Base-by-base conservation (phyloP, 2,797 vertebrate species). In the Spinus pinus region DNA sequence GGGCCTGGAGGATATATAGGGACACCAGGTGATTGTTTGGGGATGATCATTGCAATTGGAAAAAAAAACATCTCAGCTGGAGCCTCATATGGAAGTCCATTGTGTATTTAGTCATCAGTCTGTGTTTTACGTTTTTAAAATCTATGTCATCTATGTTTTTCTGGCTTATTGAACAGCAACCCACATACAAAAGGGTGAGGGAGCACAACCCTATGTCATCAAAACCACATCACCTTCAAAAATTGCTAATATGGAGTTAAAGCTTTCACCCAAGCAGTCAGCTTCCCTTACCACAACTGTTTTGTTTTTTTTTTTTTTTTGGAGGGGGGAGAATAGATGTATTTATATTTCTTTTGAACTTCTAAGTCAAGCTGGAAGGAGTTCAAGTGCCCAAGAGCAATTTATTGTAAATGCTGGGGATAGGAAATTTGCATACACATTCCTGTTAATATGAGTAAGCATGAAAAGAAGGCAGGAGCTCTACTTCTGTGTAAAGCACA, bases 311-410 rank as follows among this genome's bases (percentile, higher is more conserved):
- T 13, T 64, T 37, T 37, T 58, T 39, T 60, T 58, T 58, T 39
- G 2, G 3, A 10, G 8, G 0, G 13, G 5, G 5, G 4, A 41
- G 9, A 28, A 73, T 17, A 35, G 30, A 47, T 13, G 12, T 16
- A 85, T 78, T 70, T 69, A 66, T 10, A 17, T 78, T 67, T 81
- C 57, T 70, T 93, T 95, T 94, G 58, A 96, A 84, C 66, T 65
- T 88, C 41, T 79, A 49, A 84, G 81, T 78, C 44, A 90, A 90
- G 28, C 37, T 91, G 90, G 80, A 92, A 90, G 15, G 33, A 24
- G 10, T 69, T 90, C 86, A 84, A 75, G 44, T 64, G 58, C 73
- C 74, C 54, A 35, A 61, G 33, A 86, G 77, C 80, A 90, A 62
- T 65, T 81, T 79, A 42, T 56, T 35, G 9, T 86, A 73, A 65